phyloP scores from a whole-genome alignment of 1,140 invertebrate genomes.

The Holotrichia oblita region DNA sequence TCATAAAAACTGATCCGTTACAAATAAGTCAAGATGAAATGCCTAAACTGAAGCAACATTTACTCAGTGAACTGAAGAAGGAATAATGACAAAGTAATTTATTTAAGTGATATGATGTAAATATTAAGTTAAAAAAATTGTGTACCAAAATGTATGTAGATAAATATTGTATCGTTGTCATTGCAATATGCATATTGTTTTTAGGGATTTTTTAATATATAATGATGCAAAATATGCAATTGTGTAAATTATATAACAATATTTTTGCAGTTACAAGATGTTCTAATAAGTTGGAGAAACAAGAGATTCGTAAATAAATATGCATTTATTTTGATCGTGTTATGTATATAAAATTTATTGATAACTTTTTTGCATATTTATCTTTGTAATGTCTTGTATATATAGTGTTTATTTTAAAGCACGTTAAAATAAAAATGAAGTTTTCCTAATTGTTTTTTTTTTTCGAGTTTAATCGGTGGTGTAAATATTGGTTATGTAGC shows the following conservation, averaged over 20 bases:
- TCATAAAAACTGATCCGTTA: neutral
- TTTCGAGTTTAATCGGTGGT: neutral
- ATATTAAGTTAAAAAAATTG: neutral
- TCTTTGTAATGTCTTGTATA: neutral
- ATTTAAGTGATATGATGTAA: neutral
- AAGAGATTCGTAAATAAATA: neutral
- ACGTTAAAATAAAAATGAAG: conserved; percentile 12
- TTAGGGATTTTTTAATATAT: neutral
- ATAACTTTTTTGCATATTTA: neutral
- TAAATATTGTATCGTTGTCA: neutral
- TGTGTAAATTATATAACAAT: neutral
- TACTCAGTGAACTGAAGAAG: neutral
- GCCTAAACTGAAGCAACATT: neutral
- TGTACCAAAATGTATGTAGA: conserved; percentile 5
- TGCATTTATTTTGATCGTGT: neutral
- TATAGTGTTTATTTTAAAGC: conserved; percentile 11
- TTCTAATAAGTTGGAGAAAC: neutral
- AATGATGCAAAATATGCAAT: neutral
- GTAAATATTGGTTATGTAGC: no score
- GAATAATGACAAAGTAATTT: neutral
- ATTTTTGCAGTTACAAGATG: neutral
- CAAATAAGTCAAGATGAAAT: conserved; percentile 18
- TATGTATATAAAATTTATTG: neutral
- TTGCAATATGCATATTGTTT: neutral
- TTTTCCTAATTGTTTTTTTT: neutral